Evolutionary conservation across 2,113 vertebrate species (phyloP), one percentile per base, ranked within the genome.

Genomic region (Tachycineta bicolor): DNA sequence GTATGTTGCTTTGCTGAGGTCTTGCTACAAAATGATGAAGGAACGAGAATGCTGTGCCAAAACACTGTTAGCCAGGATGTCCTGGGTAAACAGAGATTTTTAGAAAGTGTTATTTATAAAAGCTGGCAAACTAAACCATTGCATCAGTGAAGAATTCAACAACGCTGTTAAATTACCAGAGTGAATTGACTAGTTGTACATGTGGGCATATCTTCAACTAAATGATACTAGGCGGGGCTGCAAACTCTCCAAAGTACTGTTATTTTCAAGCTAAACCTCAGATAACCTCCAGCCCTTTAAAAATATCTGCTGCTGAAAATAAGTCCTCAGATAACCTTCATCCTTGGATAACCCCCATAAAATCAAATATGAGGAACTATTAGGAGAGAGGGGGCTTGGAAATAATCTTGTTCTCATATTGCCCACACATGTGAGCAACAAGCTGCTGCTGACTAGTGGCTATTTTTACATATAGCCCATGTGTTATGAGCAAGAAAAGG

Each of bases 51-150:
- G 83, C 46, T 78, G 43, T 95, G 94, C 95, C 96, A 97, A 91
- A 94, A 95, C 70, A 87, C 89, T 89, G 89, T 85, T 96, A 94
- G 93, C 74, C 94, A 96, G 95, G 96, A 97, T 94, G 95, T 94
- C 87, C 93, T 94, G 93, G 87, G 78, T 94, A 97, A 96, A 96
- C 81, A 94, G 83, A 89, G 93, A 95, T 96, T 97, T 97, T 97
- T 94, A 96, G 96, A 96, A 97, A 96, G 93, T 81, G 91, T 95
- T 97, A 94, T 97, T 96, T 96, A 95, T 94, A 93, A 95, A 93
- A 93, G 76, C 87, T 95, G 95, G 90, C 94, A 81, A 94, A 79
- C 90, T 83, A 90, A 94, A 97, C 73, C 76, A 83, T 94, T 93
- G 96, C 94, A 96, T 96, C 95, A 94, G 96, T 79, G 69, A 89